These are phyloP conservation scores for Eriosoma lanigerum DNA, from an alignment of 1,140 invertebrate genomes.

Conservation along the genomic window DNA sequence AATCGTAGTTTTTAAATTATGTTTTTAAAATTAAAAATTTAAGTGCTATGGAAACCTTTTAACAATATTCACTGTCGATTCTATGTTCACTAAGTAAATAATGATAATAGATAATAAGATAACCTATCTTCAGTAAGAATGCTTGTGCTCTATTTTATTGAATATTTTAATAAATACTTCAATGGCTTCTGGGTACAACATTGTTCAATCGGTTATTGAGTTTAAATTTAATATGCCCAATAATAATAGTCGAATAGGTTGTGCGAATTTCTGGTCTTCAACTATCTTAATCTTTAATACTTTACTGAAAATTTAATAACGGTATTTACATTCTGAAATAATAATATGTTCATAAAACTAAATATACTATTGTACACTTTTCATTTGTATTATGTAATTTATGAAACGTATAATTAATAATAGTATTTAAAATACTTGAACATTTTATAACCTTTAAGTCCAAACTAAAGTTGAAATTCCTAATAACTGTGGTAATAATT, in stretches of 20 bases:
- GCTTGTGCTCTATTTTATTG: too few species aligned
- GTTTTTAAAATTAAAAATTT: neutral
- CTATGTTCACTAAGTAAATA: neutral
- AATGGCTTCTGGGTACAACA: neutral
- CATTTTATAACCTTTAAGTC: too few species aligned
- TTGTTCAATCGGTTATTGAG: neutral
- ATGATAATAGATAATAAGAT: neutral
- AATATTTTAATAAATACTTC: neutral
- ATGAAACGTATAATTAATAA: too few species aligned
- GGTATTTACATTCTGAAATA: neutral
- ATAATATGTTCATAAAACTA: too few species aligned
- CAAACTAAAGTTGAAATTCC: too few species aligned
- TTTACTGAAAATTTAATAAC: neutral
- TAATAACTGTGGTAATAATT: too few species aligned
- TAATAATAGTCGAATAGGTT: neutral
- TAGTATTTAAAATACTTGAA: too few species aligned
- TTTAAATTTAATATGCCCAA: neutral
- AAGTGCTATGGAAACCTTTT: neutral
- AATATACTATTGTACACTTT: too few species aligned
- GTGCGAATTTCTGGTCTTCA: neutral
- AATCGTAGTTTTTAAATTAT: slow-evolving; percentile 42
- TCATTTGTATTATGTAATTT: too few species aligned
- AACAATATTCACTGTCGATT: neutral
- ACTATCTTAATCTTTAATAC: neutral
- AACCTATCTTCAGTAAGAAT: too few species aligned